Evolutionary conservation across 2,113 vertebrate species (phyloP).

Genomic region (Chionis minor): DNA sequence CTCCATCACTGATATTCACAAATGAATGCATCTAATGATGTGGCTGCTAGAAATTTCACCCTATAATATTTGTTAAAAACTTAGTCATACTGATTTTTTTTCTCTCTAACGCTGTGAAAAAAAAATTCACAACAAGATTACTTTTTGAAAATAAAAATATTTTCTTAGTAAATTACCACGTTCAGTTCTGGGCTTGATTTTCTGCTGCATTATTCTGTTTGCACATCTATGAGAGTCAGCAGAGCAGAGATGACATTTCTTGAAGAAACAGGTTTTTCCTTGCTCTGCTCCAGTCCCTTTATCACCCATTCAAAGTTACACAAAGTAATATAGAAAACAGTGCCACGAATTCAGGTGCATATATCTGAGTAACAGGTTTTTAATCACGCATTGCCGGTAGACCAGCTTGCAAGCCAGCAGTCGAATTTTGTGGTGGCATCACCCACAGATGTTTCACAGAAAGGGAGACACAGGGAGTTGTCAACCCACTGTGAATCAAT

Average conservation of each 20-base stretch:
- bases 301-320: not conserved
- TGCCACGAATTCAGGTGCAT: not conserved
- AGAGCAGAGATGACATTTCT: not conserved
- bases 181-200: not conserved
- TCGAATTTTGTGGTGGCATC: conserved; percentile 52
- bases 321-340: not conserved
- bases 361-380: conserved; percentile 22
- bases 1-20: conserved; percentile 10
- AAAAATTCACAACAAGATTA: not conserved
- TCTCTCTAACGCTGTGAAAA: not conserved
- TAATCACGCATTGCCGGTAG: not conserved
- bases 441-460: conserved; percentile 63
- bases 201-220: not conserved
- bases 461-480: conserved; percentile 31
- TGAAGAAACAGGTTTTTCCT: not conserved
- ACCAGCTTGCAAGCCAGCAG: conserved; percentile 53
- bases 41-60: not conserved
- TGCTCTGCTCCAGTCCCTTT: not conserved
- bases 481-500: conserved; percentile 67
- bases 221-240: not conserved
- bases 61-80: not conserved
- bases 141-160: not conserved
- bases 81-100: conserved; percentile 3
- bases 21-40: conserved; percentile 30
- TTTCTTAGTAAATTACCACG: not conserved